phyloP scores from a whole-genome alignment of 2,888 invertebrate genomes.

The Heliothis peltigera region DNA sequence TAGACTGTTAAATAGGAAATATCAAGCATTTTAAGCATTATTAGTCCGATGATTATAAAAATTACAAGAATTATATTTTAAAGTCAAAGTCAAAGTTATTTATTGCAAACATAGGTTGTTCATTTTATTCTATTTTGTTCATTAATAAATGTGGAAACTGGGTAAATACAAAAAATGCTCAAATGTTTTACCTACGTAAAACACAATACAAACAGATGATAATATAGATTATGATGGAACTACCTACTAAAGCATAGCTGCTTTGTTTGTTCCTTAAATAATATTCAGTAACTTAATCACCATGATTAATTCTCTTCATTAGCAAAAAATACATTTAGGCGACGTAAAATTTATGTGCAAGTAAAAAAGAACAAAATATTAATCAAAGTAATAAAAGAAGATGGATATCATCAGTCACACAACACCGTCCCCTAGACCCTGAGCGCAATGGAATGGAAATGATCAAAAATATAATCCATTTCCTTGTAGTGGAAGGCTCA shows the following conservation, averaged over 20 bases:
- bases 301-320: conserved; percentile 2
- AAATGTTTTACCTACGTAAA: no score
- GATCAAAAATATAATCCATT: conserved; percentile 85
- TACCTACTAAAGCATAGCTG: neutral
- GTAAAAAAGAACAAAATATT: conserved; percentile 60
- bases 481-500: conserved; percentile 71
- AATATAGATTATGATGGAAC: no score
- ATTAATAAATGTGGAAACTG: no score
- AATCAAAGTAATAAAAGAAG: conserved; percentile 67
- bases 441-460: conserved; percentile 80
- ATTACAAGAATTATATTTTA: no score
- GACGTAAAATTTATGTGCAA: conserved; percentile 25
- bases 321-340: conserved; percentile 25
- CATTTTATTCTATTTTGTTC: no score
- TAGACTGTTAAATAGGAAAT: no score
- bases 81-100: no score
- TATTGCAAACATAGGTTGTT: no score
- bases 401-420: conserved; percentile 79
- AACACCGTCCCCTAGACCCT: conserved; percentile 73
- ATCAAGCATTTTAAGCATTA: no score
- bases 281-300: conserved; percentile 4
- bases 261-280: neutral
- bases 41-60: no score
- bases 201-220: neutral
- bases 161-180: no score